Evolutionary conservation across 35 echinoderm and acorn worm genomes (phyloP), one percentile per base, ranked within the genome.

Genomic region (Strongylocentrotus purpuratus): DNA sequence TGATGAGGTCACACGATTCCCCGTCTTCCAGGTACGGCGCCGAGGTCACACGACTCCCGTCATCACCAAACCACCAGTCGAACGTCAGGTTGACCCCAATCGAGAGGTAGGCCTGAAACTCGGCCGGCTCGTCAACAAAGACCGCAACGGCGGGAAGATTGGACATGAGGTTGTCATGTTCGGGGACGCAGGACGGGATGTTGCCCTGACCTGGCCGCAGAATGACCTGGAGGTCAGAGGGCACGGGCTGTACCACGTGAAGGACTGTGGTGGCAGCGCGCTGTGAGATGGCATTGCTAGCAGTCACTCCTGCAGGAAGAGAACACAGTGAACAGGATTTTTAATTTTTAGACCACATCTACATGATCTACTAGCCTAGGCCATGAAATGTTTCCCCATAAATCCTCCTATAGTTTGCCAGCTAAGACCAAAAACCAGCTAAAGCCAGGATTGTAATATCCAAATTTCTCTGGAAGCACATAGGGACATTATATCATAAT

Each of bases 11-110:
- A 91, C 97, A 98, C 45, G 94, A 61, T 20, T 92, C 86, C 17
- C 85, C 88, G 31, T 94, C 45, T 61, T 96, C 91, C 86, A 94
- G 22, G 41, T 90, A 95, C 47, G 93, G 94, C n/a, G 45, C 33
- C 46, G 46, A 46, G 0, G 97, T 93, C 31, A 86, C 88, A 12
- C 46, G 93, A 14, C 18, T 32, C 0, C 86, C 92, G 88, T 97
- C 96, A 70, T 96, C 95, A 33, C 94, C 71, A 28, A 98, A 98
- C 70, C 92, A 90, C 97, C 97, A 98, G 5, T 78, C 78, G 60
- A 98, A 98, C 22, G 97, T 96, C 85, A 98, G 58, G 65, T 98
- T 98, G 86, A 95, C 46, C 18, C 97, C 97, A 28, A 95, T 93
- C 2, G 95, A 94, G 45, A 98, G 92, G 86, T 92, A 96, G 4